Base-by-base conservation (phyloP, 1,140 invertebrate species). In the Drosophila orena region DNA sequence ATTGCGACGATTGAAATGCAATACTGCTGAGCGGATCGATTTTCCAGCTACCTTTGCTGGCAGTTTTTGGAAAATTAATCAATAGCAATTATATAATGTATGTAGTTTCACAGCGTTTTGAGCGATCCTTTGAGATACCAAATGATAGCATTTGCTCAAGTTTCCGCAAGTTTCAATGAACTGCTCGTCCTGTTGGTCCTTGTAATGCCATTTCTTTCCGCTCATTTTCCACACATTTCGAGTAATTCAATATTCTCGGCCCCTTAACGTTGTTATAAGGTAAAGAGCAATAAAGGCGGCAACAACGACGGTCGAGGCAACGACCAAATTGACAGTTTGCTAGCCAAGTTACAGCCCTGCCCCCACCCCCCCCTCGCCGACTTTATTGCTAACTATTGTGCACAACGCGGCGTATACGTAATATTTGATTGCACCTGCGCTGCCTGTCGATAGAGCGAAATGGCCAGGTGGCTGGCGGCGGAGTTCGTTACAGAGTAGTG, bases 391-490 rank as follows among this genome's bases (percentile, higher is more conserved):
- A 65, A 75, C 61, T 76, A 77, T 69, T 66, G 55, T 68, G 73
- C 60, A 76, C 60, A 53, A 38, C 46, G 62, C 37, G 71, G 81
- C 83, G 83, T 84, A 84, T 79, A 81, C 79, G 79, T 86, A 85
- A 81, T 86, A 86, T 86, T 88, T 88, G 75, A 79, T 71, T 83
- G 83, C 79, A 86, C 78, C 83, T 81, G 81, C 70, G 80, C 55
- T 57, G 40, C 55, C 81, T 85, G 81, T 69, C 81, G 80, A 85
- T 80, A 70, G 71, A 72, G 57, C 46, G 52, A 52, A 65, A 65
- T 68, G 61, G 64, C 22, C 20, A 17, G 37, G 30, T 42, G 44
- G 44, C 22, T 10, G 49, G 43, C 37, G 42, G n/a, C 30, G 35
- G n/a, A n/a, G n/a, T n/a, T n/a, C n/a, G n/a, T n/a, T n/a, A n/a